Base-by-base conservation (phyloP, 1,140 invertebrate genomes). In the Wiebesia pumilae region DNA sequence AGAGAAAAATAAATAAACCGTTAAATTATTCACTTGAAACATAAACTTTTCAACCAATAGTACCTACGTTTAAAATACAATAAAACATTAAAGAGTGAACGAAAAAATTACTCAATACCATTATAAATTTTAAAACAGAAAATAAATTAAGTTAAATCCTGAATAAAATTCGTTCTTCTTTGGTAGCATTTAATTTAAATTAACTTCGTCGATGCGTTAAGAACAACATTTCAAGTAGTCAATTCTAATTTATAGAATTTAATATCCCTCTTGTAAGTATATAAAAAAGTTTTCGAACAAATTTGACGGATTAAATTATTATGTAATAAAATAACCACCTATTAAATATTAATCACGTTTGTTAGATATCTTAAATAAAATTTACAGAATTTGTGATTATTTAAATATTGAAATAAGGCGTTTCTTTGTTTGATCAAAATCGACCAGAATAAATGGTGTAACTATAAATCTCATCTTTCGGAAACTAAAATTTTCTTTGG, bases 91-190 rank as follows among this genome's bases (percentile, higher is more conserved):
- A 65, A 27, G n/a, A 65, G n/a, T 65, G 24, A 69, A 69, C 7
- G 65, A 69, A 69, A 33, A 69, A 69, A n/a, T 69, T 30, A 16
- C n/a, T 19, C 9, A 21, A 54, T 54, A 21, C 51, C 19, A 54
- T 54, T 54, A 54, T 30, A 69, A 69, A 69, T 69, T 35, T 65
- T n/a, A 65, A 65, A 65, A 65, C 1, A 65, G 3, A 27, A n/a
- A n/a, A 65, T 65, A n/a, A 65, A 65, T n/a, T 69, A 69, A 69
- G 14, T 33, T 69, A 30, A 69, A 33, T 69, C n/a, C n/a, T 69
- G 9, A 33, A 33, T 30, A 69, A 69, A 35, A 35, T 16, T 9
- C 6, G 30, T 33, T 33, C 6, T 33, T 33, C 30, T 12, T 69
- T 0, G 33, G 14, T 12, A 14, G 0, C 14, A 2, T 7, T 30